These are phyloP conservation scores for Brachionus sp. DNA, from an alignment of 1,140 invertebrate genomes.

Conservation along the genomic window DNA sequence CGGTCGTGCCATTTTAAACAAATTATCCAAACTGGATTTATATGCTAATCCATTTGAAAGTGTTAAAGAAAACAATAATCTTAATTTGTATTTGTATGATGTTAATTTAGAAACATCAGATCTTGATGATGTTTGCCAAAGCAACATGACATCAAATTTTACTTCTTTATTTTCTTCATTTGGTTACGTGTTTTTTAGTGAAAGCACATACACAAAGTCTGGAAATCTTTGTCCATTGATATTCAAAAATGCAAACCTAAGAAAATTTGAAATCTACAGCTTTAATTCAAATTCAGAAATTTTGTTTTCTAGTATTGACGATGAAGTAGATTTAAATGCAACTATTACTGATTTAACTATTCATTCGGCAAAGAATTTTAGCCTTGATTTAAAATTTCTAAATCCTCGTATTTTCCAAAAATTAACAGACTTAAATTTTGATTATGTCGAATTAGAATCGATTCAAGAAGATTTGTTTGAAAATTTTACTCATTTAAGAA, in stretches of 20 bases:
- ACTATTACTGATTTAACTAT: neutral
- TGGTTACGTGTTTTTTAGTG: neutral
- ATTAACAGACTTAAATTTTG: neutral
- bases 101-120: neutral
- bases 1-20: neutral
- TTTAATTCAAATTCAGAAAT: neutral
- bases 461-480: neutral
- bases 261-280: neutral
- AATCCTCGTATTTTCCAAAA: neutral
- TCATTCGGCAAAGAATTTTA: neutral
- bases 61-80: neutral
- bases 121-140: neutral
- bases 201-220: neutral
- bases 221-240: neutral
- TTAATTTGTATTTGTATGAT: constrained; percentile 23
- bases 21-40: neutral
- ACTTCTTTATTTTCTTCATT: constrained; percentile 14
- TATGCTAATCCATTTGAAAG: neutral
- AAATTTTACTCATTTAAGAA: neutral
- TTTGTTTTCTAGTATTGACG: neutral
- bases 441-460: neutral
- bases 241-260: neutral
- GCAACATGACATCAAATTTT: neutral
- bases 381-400: neutral
- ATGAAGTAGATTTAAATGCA: neutral